Percentiles rank a stretch among this genome's conserved stretches.
phyloP scores from a whole-genome alignment of 2,113 vertebrate species.

The Gallinago media region DNA sequence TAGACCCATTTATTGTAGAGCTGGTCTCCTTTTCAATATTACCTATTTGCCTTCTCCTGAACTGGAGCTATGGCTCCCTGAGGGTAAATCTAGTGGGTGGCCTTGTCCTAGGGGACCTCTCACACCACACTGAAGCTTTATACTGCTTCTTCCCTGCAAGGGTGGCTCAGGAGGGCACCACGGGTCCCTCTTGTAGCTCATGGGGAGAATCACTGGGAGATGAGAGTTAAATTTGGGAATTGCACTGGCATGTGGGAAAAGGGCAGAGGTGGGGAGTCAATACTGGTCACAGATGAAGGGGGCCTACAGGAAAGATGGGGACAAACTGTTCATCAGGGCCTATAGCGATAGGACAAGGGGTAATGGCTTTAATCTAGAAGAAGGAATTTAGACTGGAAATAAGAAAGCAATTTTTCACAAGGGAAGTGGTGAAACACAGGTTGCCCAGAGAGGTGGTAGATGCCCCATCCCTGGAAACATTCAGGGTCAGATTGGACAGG shows the following conservation, averaged over 20 bases:
- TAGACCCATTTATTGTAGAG: neutral
- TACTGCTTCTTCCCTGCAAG: neutral
- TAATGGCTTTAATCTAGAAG: neutral
- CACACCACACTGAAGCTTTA: neutral
- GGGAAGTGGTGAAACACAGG: neutral
- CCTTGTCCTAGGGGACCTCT: neutral
- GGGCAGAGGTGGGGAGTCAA: too few relatives aligned
- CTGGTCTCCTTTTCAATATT: neutral
- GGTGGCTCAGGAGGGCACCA: neutral
- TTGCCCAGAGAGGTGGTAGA: neutral
- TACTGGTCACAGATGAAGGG: neutral
- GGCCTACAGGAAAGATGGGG: neutral
- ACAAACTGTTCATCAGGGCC: neutral
- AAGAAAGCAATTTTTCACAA: neutral
- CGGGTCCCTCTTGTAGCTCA: neutral
- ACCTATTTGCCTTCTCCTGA: neutral
- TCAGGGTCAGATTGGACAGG: neutral
- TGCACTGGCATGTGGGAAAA: neutral
- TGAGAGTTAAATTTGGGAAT: neutral
- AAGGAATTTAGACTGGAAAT: neutral
- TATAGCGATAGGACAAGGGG: neutral
- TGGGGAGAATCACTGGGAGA: accelerated
- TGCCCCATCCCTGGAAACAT: neutral
- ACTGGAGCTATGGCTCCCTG: neutral
- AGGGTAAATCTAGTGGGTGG: neutral